Percentiles rank a stretch among this genome's conserved stretches.
Evolutionary conservation across 2,113 vertebrate genomes (phyloP).

Genomic region (Glaucidium brasilianum): DNA sequence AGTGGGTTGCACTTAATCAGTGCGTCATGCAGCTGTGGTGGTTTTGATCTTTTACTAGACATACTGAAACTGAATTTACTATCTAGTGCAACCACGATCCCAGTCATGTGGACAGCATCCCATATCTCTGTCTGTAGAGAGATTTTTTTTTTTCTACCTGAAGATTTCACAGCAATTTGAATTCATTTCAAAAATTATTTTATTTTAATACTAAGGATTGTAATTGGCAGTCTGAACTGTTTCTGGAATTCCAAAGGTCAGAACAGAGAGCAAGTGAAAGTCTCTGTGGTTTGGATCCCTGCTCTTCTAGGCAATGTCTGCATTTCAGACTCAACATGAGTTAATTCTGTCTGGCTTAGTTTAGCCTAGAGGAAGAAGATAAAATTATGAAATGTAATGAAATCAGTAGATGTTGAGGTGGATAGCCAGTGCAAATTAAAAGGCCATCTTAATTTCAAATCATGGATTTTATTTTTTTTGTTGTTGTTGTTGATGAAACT

Average conservation of each 20-base stretch:
- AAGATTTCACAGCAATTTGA: not conserved
- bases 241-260: not conserved
- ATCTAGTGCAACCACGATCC: not conserved
- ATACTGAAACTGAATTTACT: slow-evolving; percentile 5
- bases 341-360: not conserved
- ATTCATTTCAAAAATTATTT: not conserved
- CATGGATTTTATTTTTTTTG: not conserved
- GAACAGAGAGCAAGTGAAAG: not conserved
- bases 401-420: not conserved
- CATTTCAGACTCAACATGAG: not conserved
- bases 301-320: not conserved
- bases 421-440: not conserved
- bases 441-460: not conserved
- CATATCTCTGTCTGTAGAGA: not conserved
- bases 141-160: not conserved
- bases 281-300: not conserved
- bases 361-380: not conserved
- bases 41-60: slow-evolving; percentile 8
- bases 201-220: not conserved
- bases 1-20: not conserved
- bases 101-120: not conserved
- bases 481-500: not conserved
- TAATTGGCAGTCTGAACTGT: not conserved
- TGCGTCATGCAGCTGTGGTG: slow-evolving; percentile 15
- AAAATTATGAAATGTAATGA: not conserved